These are phyloP conservation scores for Pseudocheirus occidentalis DNA, from an alignment of 2,797 vertebrate species.

Conservation along the genomic window DNA sequence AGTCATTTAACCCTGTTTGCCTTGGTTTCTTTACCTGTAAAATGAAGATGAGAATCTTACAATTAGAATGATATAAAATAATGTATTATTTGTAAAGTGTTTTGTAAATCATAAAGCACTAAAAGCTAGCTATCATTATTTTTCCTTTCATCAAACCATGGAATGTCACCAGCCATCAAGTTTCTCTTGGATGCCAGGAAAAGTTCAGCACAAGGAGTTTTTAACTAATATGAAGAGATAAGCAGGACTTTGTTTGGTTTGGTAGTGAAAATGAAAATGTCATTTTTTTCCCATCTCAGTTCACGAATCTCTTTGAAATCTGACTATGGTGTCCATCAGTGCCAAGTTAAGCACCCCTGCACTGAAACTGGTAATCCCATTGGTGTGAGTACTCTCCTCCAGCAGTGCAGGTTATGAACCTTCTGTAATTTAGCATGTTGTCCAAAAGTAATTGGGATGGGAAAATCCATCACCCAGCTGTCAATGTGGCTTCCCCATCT, in stretches of 20 bases:
- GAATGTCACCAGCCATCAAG: background rate
- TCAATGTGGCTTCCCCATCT: background rate
- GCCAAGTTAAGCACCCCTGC: background rate
- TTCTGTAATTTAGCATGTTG: background rate
- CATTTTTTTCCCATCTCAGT: background rate
- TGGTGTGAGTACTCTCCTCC: background rate
- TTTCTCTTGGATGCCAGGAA: background rate
- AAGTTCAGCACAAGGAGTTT: background rate
- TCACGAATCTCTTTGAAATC: background rate
- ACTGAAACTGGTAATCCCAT: background rate
- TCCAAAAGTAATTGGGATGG: background rate
- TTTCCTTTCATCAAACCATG: background rate
- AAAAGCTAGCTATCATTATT: background rate
- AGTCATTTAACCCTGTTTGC: background rate
- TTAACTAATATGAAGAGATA: background rate
- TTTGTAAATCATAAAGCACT: background rate
- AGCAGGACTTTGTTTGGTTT: background rate
- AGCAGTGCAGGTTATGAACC: background rate
- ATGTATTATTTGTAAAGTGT: background rate
- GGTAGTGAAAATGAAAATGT: background rate
- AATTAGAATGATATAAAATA: slow-evolving; percentile 33
- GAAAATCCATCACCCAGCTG: background rate
- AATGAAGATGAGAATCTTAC: background rate
- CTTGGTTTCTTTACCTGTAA: background rate
- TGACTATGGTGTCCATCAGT: background rate